Evolutionary conservation across 1,140 invertebrate species (phyloP).

Genomic region (Steinernema feltiae): DNA sequence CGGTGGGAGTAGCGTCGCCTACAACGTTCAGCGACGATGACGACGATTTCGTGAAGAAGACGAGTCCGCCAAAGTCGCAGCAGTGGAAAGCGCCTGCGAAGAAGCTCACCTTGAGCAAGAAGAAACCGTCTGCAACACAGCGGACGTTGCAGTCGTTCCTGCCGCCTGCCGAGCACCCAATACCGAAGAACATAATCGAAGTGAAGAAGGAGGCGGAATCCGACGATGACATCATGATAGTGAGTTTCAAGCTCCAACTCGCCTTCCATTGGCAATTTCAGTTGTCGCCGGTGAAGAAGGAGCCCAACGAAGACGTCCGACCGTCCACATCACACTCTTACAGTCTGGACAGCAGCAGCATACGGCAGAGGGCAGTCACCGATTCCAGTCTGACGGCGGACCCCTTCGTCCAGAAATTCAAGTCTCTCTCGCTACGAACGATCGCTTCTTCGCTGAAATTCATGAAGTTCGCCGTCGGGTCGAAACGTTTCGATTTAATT

Average conservation of each 20-base stretch:
- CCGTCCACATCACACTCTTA: no score
- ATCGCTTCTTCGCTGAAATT: not conserved
- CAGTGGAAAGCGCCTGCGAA: no score
- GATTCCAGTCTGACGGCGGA: not conserved
- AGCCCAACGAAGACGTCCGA: not conserved
- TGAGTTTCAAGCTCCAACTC: not conserved
- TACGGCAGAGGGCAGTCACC: no score
- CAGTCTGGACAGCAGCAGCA: no score
- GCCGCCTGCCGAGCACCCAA: not conserved
- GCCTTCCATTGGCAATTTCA: not conserved
- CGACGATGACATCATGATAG: not conserved
- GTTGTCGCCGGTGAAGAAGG: not conserved
- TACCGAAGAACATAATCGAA: not conserved
- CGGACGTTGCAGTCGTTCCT: not conserved
- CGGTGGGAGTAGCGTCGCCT: not conserved
- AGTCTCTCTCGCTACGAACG: not conserved
- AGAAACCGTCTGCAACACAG: not conserved
- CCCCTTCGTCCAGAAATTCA: not conserved
- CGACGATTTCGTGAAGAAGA: not conserved
- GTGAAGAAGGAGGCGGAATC: not conserved
- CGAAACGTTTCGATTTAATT: not conserved
- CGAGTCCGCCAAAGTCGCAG: not conserved
- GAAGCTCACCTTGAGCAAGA: no score
- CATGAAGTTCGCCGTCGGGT: not conserved
- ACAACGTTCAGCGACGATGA: not conserved